phyloP scores from a whole-genome alignment of 2,888 invertebrate species.

The Andrena minutula region DNA sequence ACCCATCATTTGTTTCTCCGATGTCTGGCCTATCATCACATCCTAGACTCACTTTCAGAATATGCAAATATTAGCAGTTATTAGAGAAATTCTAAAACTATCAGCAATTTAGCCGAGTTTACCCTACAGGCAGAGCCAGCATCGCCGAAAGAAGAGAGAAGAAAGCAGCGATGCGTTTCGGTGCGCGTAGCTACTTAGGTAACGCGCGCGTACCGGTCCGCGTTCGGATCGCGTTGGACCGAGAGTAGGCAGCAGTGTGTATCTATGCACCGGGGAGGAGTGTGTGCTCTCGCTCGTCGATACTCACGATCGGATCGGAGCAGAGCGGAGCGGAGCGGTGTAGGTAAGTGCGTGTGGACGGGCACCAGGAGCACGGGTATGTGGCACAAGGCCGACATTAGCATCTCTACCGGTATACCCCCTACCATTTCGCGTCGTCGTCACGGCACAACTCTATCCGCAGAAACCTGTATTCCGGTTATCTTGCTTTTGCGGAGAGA shows the following conservation, averaged over 20 bases:
- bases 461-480: slow-evolving; percentile 83
- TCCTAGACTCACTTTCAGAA: too few relatives aligned
- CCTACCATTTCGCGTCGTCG: slow-evolving; percentile 78
- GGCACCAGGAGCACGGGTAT: slow-evolving; percentile 81
- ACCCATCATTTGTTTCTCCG: too few relatives aligned
- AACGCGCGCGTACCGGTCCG: slow-evolving; percentile 42
- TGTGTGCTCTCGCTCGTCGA: slow-evolving; percentile 53
- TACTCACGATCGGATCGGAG: slow-evolving; percentile 37
- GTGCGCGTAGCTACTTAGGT: slow-evolving; percentile 24
- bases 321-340: slow-evolving; percentile 25
- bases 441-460: slow-evolving; percentile 81
- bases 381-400: slow-evolving; percentile 85
- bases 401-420: slow-evolving; percentile 85
- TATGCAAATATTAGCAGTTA: too few relatives aligned
- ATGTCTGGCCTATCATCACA: too few relatives aligned
- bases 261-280: background rate
- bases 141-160: background rate
- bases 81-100: too few relatives aligned
- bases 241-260: slow-evolving; percentile 20
- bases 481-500: slow-evolving; percentile 76
- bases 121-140: background rate
- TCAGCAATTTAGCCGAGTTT: too few relatives aligned
- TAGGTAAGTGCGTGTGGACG: slow-evolving; percentile 66
- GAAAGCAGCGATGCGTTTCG: slow-evolving; percentile 56
- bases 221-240: slow-evolving; percentile 37